Evolutionary conservation across 2,113 vertebrate genomes (phyloP).

Genomic region (Centropristis striata): DNA sequence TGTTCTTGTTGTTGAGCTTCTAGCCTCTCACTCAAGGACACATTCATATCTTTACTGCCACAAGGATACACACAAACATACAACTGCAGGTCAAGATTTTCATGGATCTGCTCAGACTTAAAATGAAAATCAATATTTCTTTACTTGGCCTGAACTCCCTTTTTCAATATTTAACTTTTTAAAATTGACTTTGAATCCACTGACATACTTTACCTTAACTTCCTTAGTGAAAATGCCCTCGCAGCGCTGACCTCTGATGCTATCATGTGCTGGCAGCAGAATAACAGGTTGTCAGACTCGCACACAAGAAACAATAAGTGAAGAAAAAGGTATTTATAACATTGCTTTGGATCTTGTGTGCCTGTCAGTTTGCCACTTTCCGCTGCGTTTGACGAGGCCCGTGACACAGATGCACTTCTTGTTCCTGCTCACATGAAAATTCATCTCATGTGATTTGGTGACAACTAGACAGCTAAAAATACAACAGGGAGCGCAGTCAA

Average conservation of each 20-base stretch:
- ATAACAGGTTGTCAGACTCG: not conserved
- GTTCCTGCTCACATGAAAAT: constrained; percentile 13
- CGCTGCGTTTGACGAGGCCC: not conserved
- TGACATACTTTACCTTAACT: not conserved
- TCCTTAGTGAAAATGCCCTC: not conserved
- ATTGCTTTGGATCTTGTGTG: not conserved
- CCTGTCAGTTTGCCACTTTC: constrained; percentile 11
- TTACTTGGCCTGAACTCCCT: not conserved
- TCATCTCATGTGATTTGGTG: constrained; percentile 20
- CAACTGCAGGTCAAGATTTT: not conserved
- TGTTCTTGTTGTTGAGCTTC: not conserved
- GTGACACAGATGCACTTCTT: constrained; percentile 9
- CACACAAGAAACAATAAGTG: not conserved
- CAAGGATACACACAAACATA: not conserved
- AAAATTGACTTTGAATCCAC: not conserved
- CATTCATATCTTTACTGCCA: not conserved
- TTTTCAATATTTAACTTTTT: not conserved
- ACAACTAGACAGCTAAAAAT: constrained; percentile 38
- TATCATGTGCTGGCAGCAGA: not conserved
- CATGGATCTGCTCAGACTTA: not conserved
- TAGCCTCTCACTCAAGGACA: not conserved
- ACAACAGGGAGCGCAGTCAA: not conserved
- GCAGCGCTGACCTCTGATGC: not conserved
- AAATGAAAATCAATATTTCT: not conserved
- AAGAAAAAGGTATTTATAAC: constrained; percentile 24